A percentile compares a stretch with the other conserved stretches of the same genome.
Conservation (phyloP, 2,888 invertebrate genomes). For the Hyposoter dolosus region DNA sequence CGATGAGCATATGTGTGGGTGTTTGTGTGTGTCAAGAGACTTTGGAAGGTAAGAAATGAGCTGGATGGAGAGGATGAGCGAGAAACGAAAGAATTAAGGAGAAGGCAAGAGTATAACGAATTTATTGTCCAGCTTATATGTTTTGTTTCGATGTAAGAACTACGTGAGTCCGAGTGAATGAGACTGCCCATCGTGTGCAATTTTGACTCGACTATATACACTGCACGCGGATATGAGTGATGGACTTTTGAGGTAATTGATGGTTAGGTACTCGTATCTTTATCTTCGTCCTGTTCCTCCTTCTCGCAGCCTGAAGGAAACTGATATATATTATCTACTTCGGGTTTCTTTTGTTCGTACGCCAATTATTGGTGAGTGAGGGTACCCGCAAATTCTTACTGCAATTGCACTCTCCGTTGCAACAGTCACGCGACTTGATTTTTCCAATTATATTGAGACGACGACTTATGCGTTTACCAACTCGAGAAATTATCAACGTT, state of each 20-base stretch:
- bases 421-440: conserved; percentile 36
- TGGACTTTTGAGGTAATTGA: conserved; percentile 68
- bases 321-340: conserved; percentile 43
- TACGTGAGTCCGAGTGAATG: conserved; percentile 39
- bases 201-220: conserved; percentile 18
- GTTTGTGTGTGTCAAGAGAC: conserved; percentile 30
- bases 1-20: conserved; percentile 27
- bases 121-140: conserved; percentile 56
- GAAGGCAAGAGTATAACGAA: conserved; percentile 37
- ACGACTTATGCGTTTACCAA: neutral
- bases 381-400: conserved; percentile 27
- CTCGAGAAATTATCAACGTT: neutral
- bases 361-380: conserved; percentile 60
- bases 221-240: conserved; percentile 65
- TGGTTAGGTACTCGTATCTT: conserved; percentile 58
- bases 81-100: conserved; percentile 37
- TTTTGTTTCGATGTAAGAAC: conserved; percentile 47
- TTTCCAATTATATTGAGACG: conserved; percentile 36
- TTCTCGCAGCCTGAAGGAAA: conserved; percentile 30
- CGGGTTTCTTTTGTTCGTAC: conserved; percentile 58
- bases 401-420: conserved; percentile 30
- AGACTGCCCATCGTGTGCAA: conserved; percentile 20
- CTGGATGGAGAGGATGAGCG: conserved; percentile 1
- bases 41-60: conserved; percentile 35
- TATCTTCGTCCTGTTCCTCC: conserved; percentile 47